phyloP scores from a whole-genome alignment of 2,888 invertebrate genomes.

The Lepidochitona cinerea region DNA sequence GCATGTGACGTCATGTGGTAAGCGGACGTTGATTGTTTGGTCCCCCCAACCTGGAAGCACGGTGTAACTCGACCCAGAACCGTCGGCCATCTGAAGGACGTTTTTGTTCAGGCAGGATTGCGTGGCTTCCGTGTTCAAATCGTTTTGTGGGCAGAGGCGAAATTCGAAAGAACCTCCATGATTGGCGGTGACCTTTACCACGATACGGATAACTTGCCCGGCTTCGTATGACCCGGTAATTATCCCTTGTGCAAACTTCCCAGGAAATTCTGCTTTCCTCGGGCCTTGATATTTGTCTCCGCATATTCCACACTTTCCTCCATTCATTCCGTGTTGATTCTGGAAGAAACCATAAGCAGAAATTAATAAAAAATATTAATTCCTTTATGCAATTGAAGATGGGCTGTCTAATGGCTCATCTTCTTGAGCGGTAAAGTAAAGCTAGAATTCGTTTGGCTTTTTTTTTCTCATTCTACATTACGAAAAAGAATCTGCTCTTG shows the following conservation, averaged over 20 bases:
- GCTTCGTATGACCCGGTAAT: conserved; percentile 23
- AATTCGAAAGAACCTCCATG: conserved; percentile 42
- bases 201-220: conserved; percentile 29
- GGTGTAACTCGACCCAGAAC: conserved; percentile 21
- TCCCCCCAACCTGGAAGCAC: conserved; percentile 22
- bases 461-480: too few relatives aligned
- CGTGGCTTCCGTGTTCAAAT: conserved; percentile 14
- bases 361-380: too few relatives aligned
- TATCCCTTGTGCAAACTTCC: conserved; percentile 30
- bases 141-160: conserved; percentile 37
- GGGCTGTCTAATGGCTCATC: too few relatives aligned
- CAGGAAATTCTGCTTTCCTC: conserved; percentile 32
- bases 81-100: conserved; percentile 28
- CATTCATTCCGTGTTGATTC: conserved; percentile 21
- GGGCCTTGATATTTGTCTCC: conserved; percentile 32
- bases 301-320: conserved; percentile 39
- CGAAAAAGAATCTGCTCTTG: too few relatives aligned
- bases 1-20: conserved; percentile 30
- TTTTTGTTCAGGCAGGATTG: conserved; percentile 39
- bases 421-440: too few relatives aligned
- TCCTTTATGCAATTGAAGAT: too few relatives aligned
- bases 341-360: neutral
- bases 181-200: conserved; percentile 36
- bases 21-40: conserved; percentile 16
- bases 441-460: too few relatives aligned